phyloP scores from a whole-genome alignment of 1,140 invertebrate species.

The Akabosia matsudoensis region DNA sequence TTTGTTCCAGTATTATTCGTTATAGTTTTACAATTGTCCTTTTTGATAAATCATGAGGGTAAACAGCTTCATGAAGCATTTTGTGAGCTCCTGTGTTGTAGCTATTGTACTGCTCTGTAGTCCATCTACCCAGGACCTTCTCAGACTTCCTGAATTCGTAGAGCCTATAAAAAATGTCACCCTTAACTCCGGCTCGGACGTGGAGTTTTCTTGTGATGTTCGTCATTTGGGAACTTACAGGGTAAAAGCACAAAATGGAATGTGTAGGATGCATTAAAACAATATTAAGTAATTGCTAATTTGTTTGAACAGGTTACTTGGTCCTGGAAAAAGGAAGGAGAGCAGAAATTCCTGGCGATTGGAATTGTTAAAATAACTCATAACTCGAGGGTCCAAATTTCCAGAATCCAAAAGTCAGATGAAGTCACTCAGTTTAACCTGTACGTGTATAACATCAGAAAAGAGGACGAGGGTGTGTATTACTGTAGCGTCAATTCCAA shows the following conservation, averaged over 20 bases:
- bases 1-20: no score
- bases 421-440: conserved; percentile 11
- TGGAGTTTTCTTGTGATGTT: conserved; percentile 16
- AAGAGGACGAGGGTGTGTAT: neutral
- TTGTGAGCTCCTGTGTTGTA: no score
- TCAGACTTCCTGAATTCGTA: neutral
- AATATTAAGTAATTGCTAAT: neutral
- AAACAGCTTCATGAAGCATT: no score
- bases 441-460: neutral
- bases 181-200: neutral
- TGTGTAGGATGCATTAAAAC: no score
- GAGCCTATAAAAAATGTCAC: conserved; percentile 22
- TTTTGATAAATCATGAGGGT: no score
- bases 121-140: no score
- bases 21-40: no score
- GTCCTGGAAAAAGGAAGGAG: neutral
- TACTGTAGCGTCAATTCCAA: conserved; percentile 5
- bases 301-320: conserved; percentile 14
- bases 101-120: no score
- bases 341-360: neutral
- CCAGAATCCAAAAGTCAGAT: conserved; percentile 10
- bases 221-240: conserved; percentile 4
- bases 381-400: neutral
- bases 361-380: conserved; percentile 5
- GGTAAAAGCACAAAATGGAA: neutral